Percentiles rank a stretch among this genome's conserved stretches.
Conservation (phyloP, 2,797 vertebrate genomes). For the Macropus fuliginosus region DNA sequence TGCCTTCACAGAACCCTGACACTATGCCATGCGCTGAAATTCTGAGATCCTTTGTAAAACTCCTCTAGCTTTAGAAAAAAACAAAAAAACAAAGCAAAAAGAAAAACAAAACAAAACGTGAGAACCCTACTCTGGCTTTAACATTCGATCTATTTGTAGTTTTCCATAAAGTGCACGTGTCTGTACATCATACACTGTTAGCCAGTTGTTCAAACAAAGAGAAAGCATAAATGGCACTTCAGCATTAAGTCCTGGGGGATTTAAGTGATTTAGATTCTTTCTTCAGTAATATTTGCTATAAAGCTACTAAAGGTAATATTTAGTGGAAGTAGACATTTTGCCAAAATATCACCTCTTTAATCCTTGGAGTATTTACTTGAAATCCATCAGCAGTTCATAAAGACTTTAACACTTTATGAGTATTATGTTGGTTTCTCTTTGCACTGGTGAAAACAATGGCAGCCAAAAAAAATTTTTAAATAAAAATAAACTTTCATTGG, state of each 20-base stretch:
- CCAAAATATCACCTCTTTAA: conserved; percentile 73
- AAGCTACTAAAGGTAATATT: conserved; percentile 77
- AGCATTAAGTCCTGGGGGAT: conserved; percentile 68
- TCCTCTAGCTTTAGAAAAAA: background rate
- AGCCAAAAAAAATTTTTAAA: background rate
- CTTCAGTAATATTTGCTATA: conserved; percentile 75
- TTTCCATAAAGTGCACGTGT: conserved; percentile 32
- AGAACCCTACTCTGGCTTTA: background rate
- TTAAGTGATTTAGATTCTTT: conserved; percentile 78
- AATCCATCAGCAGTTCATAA: conserved; percentile 79
- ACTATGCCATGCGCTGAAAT: background rate
- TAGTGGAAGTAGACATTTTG: conserved; percentile 76
- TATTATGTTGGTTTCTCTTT: conserved; percentile 78
- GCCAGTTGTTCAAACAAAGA: conserved; percentile 72
- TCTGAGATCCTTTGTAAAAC: background rate
- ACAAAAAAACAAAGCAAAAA: background rate
- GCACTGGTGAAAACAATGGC: conserved; percentile 59
- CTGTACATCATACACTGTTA: conserved; percentile 48
- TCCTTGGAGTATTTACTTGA: conserved; percentile 75
- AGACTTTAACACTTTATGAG: conserved; percentile 79
- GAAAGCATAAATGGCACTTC: conserved; percentile 71
- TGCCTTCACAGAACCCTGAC: background rate
- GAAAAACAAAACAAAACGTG: background rate
- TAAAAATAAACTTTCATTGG: conserved; percentile 66
- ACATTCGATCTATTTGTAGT: conserved; percentile 47